phyloP scores from a whole-genome alignment of 2,797 vertebrate genomes.

The Discoglossus pictus region DNA sequence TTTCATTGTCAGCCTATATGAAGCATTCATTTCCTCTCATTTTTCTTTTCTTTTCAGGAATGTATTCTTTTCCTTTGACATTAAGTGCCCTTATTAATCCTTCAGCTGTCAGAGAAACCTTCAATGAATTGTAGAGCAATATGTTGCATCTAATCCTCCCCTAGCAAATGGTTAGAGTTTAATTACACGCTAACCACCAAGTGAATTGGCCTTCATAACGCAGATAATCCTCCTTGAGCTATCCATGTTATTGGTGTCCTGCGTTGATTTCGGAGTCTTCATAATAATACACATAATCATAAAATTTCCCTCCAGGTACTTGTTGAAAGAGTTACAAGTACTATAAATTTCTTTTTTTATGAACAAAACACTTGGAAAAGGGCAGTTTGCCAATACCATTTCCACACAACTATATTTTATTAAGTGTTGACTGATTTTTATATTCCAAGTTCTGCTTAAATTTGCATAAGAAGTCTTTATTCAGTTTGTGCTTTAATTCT shows the following conservation, averaged over 20 bases:
- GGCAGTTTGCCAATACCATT: conserved; percentile 23
- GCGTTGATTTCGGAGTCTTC: conserved; percentile 30
- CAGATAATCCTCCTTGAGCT: conserved; percentile 31
- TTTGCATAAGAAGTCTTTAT: conserved; percentile 1
- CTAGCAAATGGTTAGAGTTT: conserved; percentile 30
- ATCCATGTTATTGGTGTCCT: conserved; percentile 20
- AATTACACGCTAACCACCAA: conserved; percentile 37
- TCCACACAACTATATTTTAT: conserved; percentile 15
- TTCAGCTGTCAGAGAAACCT: conserved; percentile 8
- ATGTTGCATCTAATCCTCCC: conserved; percentile 28
- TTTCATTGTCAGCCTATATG: not conserved
- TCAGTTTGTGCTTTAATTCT: conserved; percentile 27
- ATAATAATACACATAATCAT: conserved; percentile 29
- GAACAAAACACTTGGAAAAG: conserved; percentile 35
- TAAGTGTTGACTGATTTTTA: conserved; percentile 3
- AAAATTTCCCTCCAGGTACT: conserved; percentile 37
- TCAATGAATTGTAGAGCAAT: conserved; percentile 8
- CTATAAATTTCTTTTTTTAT: conserved; percentile 25
- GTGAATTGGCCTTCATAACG: conserved; percentile 28
- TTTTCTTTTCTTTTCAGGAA: not conserved
- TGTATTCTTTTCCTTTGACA: not conserved
- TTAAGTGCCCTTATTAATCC: conserved; percentile 10
- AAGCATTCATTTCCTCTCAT: not conserved
- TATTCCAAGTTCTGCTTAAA: conserved; percentile 4
- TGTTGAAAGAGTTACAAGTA: conserved; percentile 36